Evolutionary conservation across 37 sponge, comb jelly and placozoan genomes (phyloP).

Genomic region (Sycon ciliatum): DNA sequence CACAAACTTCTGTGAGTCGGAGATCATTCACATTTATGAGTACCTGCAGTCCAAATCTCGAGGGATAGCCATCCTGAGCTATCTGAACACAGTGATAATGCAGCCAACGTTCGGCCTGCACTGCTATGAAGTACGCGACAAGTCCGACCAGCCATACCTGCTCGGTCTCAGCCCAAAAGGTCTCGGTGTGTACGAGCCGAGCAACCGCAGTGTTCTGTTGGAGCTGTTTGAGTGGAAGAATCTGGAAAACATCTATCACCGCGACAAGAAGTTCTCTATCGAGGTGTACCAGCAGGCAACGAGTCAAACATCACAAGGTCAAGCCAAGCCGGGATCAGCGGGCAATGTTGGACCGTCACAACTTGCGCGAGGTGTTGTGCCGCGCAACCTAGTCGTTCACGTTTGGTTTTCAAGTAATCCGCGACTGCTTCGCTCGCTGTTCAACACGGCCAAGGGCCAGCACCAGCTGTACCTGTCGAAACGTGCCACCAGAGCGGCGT

Average conservation of each 20-base stretch:
- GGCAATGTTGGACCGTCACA: too few species aligned
- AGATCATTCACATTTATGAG: constrained; percentile 33
- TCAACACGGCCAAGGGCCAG: constrained; percentile 68
- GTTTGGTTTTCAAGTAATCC: constrained; percentile 43
- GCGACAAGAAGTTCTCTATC: constrained; percentile 70
- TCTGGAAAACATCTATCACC: constrained; percentile 65
- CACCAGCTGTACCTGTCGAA: constrained; percentile 45
- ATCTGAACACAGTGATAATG: constrained; percentile 50
- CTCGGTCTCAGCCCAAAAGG: constrained; percentile 23
- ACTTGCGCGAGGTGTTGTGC: too few species aligned
- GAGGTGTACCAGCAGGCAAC: constrained; percentile 48
- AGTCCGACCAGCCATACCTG: neutral
- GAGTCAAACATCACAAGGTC: too few species aligned
- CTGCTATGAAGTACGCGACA: constrained; percentile 56
- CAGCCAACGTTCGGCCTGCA: constrained; percentile 58
- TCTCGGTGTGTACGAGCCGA: neutral
- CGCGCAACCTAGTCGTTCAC: too few species aligned
- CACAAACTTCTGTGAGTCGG: constrained; percentile 38
- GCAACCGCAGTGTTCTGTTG: constrained; percentile 22
- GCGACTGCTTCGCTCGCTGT: constrained; percentile 47
- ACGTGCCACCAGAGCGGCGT: neutral
- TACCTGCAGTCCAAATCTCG: constrained; percentile 38
- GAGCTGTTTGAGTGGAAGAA: constrained; percentile 53
- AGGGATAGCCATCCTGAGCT: constrained; percentile 60
- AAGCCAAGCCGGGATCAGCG: too few species aligned